Evolutionary conservation across 2,113 vertebrate genomes (phyloP).

Genomic region (Phaethon lepturus): DNA sequence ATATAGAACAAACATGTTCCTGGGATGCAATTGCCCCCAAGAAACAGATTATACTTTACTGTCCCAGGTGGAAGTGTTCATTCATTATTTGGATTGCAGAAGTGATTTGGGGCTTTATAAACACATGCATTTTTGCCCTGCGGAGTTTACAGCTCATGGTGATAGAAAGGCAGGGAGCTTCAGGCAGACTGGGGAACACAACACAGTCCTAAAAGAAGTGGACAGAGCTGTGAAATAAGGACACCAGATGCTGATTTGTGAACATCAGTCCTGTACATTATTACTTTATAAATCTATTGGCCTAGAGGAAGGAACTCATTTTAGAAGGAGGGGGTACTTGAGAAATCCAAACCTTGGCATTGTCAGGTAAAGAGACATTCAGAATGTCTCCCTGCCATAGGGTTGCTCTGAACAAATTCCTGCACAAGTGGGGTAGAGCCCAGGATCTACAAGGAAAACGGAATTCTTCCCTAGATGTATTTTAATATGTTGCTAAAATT

Average conservation of each 20-base stretch:
- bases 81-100: slow-evolving; percentile 30
- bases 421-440: neutral
- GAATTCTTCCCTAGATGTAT: neutral
- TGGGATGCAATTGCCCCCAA: neutral
- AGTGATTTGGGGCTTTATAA: slow-evolving; percentile 16
- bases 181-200: neutral
- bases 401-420: neutral
- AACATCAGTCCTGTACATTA: neutral
- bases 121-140: neutral
- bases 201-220: neutral
- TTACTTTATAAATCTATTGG: neutral
- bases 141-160: neutral
- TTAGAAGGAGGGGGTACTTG: neutral
- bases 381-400: neutral
- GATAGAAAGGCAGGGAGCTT: slow-evolving; percentile 7
- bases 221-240: neutral
- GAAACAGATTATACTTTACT: slow-evolving; percentile 4
- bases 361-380: neutral
- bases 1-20: neutral
- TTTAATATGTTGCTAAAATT: neutral
- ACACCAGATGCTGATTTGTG: neutral
- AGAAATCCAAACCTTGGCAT: neutral
- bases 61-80: neutral
- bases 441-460: neutral
- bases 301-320: neutral